Evolutionary conservation across 2,888 invertebrate species (phyloP).

Genomic region (Xylota segnis): DNA sequence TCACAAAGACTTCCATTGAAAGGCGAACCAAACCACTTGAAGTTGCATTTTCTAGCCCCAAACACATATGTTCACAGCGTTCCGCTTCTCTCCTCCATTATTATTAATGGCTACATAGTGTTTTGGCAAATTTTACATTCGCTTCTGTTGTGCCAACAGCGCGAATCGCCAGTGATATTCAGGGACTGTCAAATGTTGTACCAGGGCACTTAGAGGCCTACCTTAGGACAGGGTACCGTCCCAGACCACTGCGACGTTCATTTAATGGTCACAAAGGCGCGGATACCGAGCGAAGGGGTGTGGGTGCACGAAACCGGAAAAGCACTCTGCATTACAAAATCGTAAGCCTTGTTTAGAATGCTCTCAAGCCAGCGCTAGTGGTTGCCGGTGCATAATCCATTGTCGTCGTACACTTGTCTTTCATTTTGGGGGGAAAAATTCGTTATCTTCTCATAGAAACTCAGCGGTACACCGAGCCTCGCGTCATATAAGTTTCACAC

Average conservation of each 20-base stretch:
- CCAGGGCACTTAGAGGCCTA: slow-evolving; percentile 44
- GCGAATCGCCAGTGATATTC: slow-evolving; percentile 33
- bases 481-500: slow-evolving; percentile 52
- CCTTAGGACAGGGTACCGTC: slow-evolving; percentile 1
- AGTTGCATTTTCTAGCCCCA: slow-evolving; percentile 43
- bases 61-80: not conserved
- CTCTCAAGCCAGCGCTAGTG: slow-evolving; percentile 8
- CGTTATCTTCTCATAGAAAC: slow-evolving; percentile 51
- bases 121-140: slow-evolving; percentile 54
- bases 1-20: slow-evolving; percentile 46
- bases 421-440: slow-evolving; percentile 35
- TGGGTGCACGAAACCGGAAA: slow-evolving; percentile 53
- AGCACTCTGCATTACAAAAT: slow-evolving; percentile 64
- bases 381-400: not conserved
- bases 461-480: slow-evolving; percentile 5
- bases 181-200: slow-evolving; percentile 18
- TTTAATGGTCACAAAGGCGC: slow-evolving; percentile 42
- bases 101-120: slow-evolving; percentile 60
- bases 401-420: slow-evolving; percentile 16
- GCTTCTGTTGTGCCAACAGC: slow-evolving; percentile 13
- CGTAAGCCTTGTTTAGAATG: slow-evolving; percentile 49
- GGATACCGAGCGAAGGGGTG: slow-evolving; percentile 14
- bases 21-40: slow-evolving; percentile 54
- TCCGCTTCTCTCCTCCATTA: slow-evolving; percentile 21
- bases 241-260: not conserved